Evolutionary conservation across 2,888 invertebrate species (phyloP).

Genomic region (Synanthedon myopaeformis): DNA sequence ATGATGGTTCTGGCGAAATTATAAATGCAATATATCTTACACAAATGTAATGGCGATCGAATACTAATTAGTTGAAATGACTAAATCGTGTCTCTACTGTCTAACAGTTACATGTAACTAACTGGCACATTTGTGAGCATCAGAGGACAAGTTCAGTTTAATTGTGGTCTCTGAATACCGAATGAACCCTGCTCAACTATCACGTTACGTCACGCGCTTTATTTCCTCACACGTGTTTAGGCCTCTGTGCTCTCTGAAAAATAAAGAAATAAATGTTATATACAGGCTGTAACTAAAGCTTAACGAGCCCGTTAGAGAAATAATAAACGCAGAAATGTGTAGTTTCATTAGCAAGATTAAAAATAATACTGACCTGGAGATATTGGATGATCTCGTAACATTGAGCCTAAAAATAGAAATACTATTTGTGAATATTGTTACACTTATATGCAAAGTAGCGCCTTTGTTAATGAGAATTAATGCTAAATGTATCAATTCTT

Average conservation of each 20-base stretch:
- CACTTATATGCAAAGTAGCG: too few species aligned
- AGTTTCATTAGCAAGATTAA: neutral
- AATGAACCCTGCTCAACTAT: constrained; percentile 59
- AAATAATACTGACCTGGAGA: constrained; percentile 43
- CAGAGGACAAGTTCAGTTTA: constrained; percentile 36
- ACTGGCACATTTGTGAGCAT: constrained; percentile 67
- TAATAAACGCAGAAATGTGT: too few species aligned
- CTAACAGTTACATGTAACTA: constrained; percentile 41
- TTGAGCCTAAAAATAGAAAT: constrained; percentile 45
- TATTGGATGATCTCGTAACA: constrained; percentile 64
- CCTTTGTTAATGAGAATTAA: too few species aligned
- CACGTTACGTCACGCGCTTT: constrained; percentile 27
- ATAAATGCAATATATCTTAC: constrained; percentile 13
- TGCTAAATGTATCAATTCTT: too few species aligned
- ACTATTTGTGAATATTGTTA: neutral
- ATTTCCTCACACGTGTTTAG: constrained; percentile 24
- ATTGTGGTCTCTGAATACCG: constrained; percentile 35
- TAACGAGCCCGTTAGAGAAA: too few species aligned
- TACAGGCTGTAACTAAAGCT: too few species aligned
- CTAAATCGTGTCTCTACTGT: constrained; percentile 41
- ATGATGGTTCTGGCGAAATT: constrained; percentile 20
- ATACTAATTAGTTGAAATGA: constrained; percentile 25
- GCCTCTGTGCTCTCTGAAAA: constrained; percentile 50
- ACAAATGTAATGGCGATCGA: constrained; percentile 28
- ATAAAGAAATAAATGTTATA: constrained; percentile 1